Percentiles rank a stretch among this genome's conserved stretches.
Evolutionary conservation across 2,888 invertebrate genomes (phyloP).

Genomic region (Lomographa bimaculata): DNA sequence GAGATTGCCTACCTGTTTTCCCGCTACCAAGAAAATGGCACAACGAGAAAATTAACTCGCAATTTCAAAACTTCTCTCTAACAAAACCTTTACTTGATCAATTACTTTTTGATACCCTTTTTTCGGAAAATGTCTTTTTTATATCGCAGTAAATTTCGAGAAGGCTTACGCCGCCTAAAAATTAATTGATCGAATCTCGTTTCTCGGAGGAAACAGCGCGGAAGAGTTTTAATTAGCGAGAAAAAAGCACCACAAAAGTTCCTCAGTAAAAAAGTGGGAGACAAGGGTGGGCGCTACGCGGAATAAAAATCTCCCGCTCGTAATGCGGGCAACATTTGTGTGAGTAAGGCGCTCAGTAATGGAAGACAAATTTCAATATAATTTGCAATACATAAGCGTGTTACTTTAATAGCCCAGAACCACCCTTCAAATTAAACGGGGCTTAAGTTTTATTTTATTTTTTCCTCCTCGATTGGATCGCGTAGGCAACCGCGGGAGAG

Average conservation of each 20-base stretch:
- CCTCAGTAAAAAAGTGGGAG: conserved; percentile 79
- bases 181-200: conserved; percentile 83
- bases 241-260: conserved; percentile 80
- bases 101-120: conserved; percentile 71
- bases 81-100: conserved; percentile 64
- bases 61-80: conserved; percentile 39
- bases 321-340: conserved; percentile 84
- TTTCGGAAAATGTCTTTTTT: conserved; percentile 69
- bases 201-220: conserved; percentile 80
- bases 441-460: conserved; percentile 84
- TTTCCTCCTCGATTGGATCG: conserved; percentile 74
- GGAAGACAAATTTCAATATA: conserved; percentile 85
- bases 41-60: conserved; percentile 39
- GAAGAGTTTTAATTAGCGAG: conserved; percentile 84
- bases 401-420: conserved; percentile 85
- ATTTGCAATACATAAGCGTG: conserved; percentile 85
- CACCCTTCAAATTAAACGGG: conserved; percentile 84
- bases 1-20: conserved; percentile 47
- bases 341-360: conserved; percentile 82
- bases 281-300: conserved; percentile 78
- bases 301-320: conserved; percentile 80
- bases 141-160: conserved; percentile 74
- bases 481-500: conserved; percentile 56
- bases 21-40: conserved; percentile 43
- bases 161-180: conserved; percentile 78